phyloP scores from a whole-genome alignment of 1,140 invertebrate genomes.

The Trinorchestia longiramus region DNA sequence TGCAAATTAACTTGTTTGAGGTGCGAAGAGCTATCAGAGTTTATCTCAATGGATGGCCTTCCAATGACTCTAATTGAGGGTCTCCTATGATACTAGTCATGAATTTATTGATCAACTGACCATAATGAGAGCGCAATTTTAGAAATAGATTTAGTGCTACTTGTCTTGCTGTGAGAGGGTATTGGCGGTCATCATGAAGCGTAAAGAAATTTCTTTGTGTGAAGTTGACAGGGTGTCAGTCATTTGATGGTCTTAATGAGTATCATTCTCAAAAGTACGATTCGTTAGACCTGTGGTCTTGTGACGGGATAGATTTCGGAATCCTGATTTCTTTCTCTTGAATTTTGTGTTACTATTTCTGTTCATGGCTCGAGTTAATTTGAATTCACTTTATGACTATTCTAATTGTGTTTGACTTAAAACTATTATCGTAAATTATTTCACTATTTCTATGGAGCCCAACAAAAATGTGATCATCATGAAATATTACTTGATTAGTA shows the following conservation, averaged over 20 bases:
- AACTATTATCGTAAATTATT: no score
- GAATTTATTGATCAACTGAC: neutral
- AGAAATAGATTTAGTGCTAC: neutral
- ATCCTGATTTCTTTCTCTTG: neutral
- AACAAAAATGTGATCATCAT: neutral
- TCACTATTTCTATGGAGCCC: no score
- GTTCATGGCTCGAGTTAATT: no score
- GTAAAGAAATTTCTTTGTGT: neutral
- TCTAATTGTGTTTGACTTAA: no score
- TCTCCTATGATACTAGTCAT: neutral
- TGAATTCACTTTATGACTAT: no score
- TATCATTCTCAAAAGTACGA: no score
- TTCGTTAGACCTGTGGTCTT: neutral
- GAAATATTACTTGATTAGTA: neutral
- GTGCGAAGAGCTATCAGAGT: slow-evolving; percentile 14
- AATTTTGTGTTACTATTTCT: neutral
- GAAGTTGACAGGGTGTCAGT: neutral
- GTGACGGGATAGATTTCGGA: neutral
- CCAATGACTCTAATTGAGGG: neutral
- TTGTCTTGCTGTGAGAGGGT: neutral
- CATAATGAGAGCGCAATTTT: slow-evolving; percentile 2
- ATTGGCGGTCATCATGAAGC: neutral
- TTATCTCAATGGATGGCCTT: neutral
- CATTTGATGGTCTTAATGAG: no score
- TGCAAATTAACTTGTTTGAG: neutral